phyloP scores from a whole-genome alignment of 2,888 invertebrate genomes.

The Drosophila longiperda region DNA sequence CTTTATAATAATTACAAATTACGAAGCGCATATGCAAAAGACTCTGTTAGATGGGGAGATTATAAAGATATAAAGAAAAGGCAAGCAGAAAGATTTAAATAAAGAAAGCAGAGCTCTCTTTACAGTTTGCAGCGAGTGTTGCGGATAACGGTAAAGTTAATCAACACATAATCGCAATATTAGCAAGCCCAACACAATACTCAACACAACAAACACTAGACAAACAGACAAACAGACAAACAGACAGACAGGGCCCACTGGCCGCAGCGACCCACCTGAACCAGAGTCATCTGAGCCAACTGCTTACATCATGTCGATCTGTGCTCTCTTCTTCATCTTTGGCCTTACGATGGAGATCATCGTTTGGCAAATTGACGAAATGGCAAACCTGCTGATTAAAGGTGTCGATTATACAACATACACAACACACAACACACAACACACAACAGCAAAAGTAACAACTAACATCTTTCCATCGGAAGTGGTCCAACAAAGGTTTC shows the following conservation, averaged over 20 bases:
- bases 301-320: constrained; percentile 17
- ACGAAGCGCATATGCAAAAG: constrained; percentile 28
- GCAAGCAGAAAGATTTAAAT: neutral
- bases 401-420: constrained; percentile 28
- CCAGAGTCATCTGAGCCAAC: neutral
- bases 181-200: constrained; percentile 41
- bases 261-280: constrained; percentile 19
- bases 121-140: constrained; percentile 40
- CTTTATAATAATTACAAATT: constrained; percentile 33
- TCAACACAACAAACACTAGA: constrained; percentile 18
- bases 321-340: constrained; percentile 1
- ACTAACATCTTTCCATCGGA: neutral
- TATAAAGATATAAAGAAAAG: neutral
- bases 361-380: neutral
- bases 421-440: neutral
- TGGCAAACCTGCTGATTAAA: constrained; percentile 13
- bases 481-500: constrained; percentile 16
- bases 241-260: constrained; percentile 25
- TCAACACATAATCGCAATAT: constrained; percentile 75
- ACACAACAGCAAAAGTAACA: neutral
- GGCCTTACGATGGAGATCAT: constrained; percentile 3
- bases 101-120: constrained; percentile 27
- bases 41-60: neutral
- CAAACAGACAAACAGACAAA: neutral
- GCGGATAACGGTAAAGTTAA: constrained; percentile 63